phyloP scores from a whole-genome alignment of 2,113 vertebrate genomes.

The Datnioides undecimradiatus region DNA sequence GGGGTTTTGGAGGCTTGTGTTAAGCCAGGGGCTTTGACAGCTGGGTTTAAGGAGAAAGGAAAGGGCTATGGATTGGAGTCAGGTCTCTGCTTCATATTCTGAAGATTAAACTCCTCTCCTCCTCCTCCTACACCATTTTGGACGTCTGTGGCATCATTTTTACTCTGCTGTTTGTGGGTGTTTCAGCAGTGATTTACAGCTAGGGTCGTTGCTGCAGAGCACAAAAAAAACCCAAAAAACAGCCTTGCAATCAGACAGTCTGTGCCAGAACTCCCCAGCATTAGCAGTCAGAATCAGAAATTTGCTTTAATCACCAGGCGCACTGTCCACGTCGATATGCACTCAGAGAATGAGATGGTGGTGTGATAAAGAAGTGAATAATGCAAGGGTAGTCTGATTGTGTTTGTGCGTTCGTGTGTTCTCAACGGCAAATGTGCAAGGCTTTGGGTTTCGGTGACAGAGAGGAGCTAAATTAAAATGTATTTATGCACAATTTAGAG shows the following conservation, averaged over 20 bases:
- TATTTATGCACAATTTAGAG: neutral
- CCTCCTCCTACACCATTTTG: constrained; percentile 64
- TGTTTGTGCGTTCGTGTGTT: constrained; percentile 20
- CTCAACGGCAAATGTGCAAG: neutral
- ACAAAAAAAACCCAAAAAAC: neutral
- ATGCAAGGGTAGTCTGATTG: constrained; percentile 13
- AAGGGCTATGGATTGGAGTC: constrained; percentile 69
- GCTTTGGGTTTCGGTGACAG: neutral
- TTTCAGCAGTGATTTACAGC: constrained; percentile 57
- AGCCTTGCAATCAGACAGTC: constrained; percentile 39
- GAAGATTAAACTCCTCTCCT: constrained; percentile 71
- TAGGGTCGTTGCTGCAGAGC: constrained; percentile 7
- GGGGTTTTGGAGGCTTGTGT: constrained; percentile 62
- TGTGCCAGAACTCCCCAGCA: constrained; percentile 18
- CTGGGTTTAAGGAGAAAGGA: constrained; percentile 69
- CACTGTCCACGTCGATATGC: constrained; percentile 7
- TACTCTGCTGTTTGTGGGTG: constrained; percentile 56
- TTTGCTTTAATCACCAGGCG: constrained; percentile 18
- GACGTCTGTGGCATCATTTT: constrained; percentile 64
- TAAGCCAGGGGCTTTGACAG: constrained; percentile 73
- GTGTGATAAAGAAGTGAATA: constrained; percentile 30
- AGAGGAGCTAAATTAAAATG: neutral
- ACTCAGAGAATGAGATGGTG: constrained; percentile 4
- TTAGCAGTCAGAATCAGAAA: constrained; percentile 31
- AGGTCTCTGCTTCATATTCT: constrained; percentile 70